A percentile compares a stretch with the other conserved stretches of the same genome.
These are phyloP conservation scores for Hemichromis elongatus DNA, from an alignment of 2,113 vertebrate genomes.

Conservation along the genomic window DNA sequence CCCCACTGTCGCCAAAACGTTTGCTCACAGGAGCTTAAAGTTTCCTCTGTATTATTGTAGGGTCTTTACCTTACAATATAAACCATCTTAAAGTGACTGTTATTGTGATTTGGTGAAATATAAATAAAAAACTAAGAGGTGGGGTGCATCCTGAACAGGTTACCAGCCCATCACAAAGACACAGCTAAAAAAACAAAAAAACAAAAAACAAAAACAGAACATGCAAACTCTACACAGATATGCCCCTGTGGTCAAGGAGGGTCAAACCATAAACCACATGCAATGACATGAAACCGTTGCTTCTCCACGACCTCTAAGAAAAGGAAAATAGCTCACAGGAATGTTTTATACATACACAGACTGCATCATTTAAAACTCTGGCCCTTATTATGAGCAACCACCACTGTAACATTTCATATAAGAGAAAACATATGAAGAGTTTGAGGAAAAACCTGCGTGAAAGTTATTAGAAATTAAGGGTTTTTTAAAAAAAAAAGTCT, in stretches of 20 bases:
- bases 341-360: background rate
- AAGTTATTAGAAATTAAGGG: background rate
- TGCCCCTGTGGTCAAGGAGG: background rate
- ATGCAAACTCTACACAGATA: background rate
- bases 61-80: background rate
- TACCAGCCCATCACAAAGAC: background rate
- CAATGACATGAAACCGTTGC: background rate
- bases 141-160: background rate
- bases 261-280: background rate
- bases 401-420: background rate
- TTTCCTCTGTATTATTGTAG: background rate
- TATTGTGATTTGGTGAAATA: background rate
- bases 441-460: background rate
- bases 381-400: background rate
- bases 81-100: accelerated
- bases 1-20: background rate
- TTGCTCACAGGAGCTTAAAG: background rate
- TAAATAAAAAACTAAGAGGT: background rate
- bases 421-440: background rate
- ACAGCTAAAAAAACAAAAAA: background rate
- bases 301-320: accelerated
- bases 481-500: accelerated
- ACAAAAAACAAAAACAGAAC: background rate
- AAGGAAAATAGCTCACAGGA: background rate
- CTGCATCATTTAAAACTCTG: background rate